Evolutionary conservation across 2,888 invertebrate species (phyloP), one percentile per base, ranked within the genome.

Genomic region (Uropetala carovei): DNA sequence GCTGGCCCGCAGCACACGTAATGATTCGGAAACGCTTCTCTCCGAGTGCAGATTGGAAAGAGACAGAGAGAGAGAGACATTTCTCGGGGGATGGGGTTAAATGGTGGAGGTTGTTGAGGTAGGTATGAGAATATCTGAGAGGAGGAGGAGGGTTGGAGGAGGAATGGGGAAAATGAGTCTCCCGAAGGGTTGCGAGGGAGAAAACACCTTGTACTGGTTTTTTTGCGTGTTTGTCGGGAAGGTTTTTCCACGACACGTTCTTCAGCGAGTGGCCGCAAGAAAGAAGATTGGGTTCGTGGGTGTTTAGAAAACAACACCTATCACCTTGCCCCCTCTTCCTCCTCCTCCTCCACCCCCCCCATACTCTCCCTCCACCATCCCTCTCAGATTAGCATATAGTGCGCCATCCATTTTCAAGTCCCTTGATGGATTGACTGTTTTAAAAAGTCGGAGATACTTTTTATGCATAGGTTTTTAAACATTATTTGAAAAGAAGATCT

Each of bases 251-350:
- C 75, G 11, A 14, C 43, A 43, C 11, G 22, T 75, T 75, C 22
- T 68, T n/a, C 68, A 22, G 68, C 8, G 68, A 68, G 68, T n/a
- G n/a, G 68, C 68, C 68, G 75, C 18, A 27, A 75, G 75, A 27
- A 27, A 27, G 22, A 13, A 75, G 75, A 75, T 75, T 27, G 75
- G 75, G 75, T 75, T 27, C 22, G 75, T 75, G 75, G 75, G 75
- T 75, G 75, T 75, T 75, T 75, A 75, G 75, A 75, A 75, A 75
- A 75, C 75, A 27, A 27, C 75, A 27, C 43, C 43, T 43, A 43
- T 5, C 43, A 43, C 43, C 43, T 43, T 5, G 43, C 43, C 43
- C 22, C 22, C 43, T 75, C 22, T 11, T 22, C 68, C 22, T 9
- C 75, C 22, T 27, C 22, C 27, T 9, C 27, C 75, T 5, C 75